Evolutionary conservation across 2,797 vertebrate genomes (phyloP).

Genomic region (Acrocephalus scirpaceus): DNA sequence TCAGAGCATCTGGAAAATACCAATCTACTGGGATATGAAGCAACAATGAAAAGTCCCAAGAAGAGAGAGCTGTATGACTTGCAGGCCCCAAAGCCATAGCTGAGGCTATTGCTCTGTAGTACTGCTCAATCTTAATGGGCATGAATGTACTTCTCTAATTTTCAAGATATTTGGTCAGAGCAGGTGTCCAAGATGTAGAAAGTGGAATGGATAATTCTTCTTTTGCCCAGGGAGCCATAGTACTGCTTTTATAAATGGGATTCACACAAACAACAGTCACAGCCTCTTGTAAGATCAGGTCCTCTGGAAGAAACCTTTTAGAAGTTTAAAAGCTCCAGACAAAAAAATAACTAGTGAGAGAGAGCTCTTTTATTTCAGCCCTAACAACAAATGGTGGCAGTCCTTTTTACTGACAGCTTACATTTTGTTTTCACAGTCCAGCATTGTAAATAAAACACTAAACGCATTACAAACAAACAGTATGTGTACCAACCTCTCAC

Average conservation of each 20-base stretch:
- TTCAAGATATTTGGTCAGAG: background rate
- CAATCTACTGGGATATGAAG: background rate
- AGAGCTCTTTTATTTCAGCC: background rate
- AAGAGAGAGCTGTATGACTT: background rate
- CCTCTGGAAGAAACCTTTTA: background rate
- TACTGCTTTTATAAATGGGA: background rate
- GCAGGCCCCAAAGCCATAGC: background rate
- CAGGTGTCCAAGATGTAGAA: background rate
- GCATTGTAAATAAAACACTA: background rate
- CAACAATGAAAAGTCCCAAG: background rate
- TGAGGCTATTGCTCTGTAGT: background rate
- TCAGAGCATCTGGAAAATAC: background rate
- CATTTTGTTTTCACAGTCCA: background rate
- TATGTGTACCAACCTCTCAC: background rate
- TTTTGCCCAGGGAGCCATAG: background rate
- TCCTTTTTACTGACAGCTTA: background rate
- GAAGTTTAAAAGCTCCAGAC: background rate
- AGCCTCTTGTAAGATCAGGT: background rate
- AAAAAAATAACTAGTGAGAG: background rate
- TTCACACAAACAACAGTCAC: rapidly evolving
- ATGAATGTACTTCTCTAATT: background rate
- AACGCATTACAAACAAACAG: background rate
- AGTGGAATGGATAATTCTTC: background rate
- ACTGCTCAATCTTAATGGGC: background rate
- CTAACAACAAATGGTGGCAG: background rate